Evolutionary conservation across 2,888 invertebrate species (phyloP).

Genomic region (Hymenopus coronatus): DNA sequence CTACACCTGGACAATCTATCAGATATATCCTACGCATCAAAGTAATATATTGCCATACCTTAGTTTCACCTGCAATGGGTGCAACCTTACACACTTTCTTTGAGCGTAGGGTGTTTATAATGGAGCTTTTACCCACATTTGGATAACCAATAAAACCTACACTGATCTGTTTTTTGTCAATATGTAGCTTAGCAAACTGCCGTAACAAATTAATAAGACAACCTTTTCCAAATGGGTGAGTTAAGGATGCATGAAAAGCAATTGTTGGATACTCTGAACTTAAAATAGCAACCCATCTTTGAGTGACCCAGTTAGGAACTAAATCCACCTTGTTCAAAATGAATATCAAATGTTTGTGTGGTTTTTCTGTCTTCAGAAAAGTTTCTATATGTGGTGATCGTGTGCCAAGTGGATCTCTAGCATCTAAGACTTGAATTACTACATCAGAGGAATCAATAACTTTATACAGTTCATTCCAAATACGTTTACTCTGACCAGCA

Average conservation of each 20-base stretch:
- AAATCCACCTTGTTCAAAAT: slow-evolving; percentile 95
- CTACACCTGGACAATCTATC: slow-evolving; percentile 98
- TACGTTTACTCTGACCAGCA: slow-evolving; percentile 93
- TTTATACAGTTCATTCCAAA: slow-evolving; percentile 99
- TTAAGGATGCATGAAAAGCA: slow-evolving; percentile 97
- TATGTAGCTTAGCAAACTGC: slow-evolving; percentile 92
- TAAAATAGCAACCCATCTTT: slow-evolving; percentile 93
- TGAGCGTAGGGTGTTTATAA: slow-evolving; percentile 92
- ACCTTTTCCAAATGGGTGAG: slow-evolving; percentile 97
- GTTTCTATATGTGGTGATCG: slow-evolving; percentile 90
- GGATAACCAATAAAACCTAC: slow-evolving; percentile 99
- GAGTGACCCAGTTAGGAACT: slow-evolving; percentile 97
- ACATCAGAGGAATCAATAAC: slow-evolving; percentile 99
- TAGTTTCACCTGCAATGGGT: slow-evolving; percentile 96
- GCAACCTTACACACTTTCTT: slow-evolving; percentile 99
- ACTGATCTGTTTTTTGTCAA: slow-evolving; percentile 97
- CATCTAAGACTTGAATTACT: slow-evolving; percentile 92
- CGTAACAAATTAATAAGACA: slow-evolving; percentile 92
- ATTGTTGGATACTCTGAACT: slow-evolving; percentile 95
- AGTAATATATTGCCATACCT: slow-evolving; percentile 99
- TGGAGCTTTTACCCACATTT: slow-evolving; percentile 97
- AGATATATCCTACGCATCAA: slow-evolving; percentile 95
- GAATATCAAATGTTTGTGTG: slow-evolving; percentile 95
- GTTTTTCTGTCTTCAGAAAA: slow-evolving; percentile 89
- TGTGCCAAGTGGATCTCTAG: slow-evolving; percentile 95